A percentile compares a stretch with the other conserved stretches of the same genome.
phyloP scores from a whole-genome alignment of 1,140 invertebrate genomes.

The Scaptodrosophila lebanonensis region DNA sequence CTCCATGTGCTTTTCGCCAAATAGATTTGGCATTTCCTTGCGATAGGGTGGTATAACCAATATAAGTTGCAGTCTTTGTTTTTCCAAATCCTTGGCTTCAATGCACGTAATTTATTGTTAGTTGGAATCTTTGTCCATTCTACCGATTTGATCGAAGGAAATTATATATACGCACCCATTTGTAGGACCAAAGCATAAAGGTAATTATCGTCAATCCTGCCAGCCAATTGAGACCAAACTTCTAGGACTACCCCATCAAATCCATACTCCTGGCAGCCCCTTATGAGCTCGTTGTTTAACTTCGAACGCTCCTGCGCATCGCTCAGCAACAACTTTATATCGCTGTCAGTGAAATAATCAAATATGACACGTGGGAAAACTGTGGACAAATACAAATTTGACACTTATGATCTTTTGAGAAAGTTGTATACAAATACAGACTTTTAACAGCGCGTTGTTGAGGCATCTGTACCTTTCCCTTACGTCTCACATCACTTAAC shows the following conservation, averaged over 20 bases:
- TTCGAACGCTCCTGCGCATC: slow-evolving; percentile 80
- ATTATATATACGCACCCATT: slow-evolving; percentile 78
- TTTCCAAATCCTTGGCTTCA: slow-evolving; percentile 58
- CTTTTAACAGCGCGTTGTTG: slow-evolving; percentile 67
- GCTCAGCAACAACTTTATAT: slow-evolving; percentile 82
- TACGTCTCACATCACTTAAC: slow-evolving; percentile 83
- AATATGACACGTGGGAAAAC: slow-evolving; percentile 91
- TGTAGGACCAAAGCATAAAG: slow-evolving; percentile 81
- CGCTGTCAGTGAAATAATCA: slow-evolving; percentile 87
- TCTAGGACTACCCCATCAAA: slow-evolving; percentile 94
- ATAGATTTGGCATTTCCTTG: slow-evolving; percentile 83
- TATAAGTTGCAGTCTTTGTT: slow-evolving; percentile 81
- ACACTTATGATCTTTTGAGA: not conserved
- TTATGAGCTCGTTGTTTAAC: slow-evolving; percentile 80
- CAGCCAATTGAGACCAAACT: slow-evolving; percentile 90
- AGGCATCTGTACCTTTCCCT: slow-evolving; percentile 78
- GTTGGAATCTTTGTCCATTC: too few species aligned
- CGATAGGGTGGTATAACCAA: slow-evolving; percentile 90
- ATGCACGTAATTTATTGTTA: not conserved
- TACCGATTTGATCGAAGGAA: not conserved
- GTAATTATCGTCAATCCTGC: slow-evolving; percentile 81
- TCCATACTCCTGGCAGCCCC: slow-evolving; percentile 81
- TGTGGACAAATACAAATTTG: slow-evolving; percentile 67
- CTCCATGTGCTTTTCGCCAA: slow-evolving; percentile 87
- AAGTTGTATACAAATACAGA: too few species aligned